Conservation (phyloP, 2,797 vertebrate genomes). For the Carapus acus region DNA sequence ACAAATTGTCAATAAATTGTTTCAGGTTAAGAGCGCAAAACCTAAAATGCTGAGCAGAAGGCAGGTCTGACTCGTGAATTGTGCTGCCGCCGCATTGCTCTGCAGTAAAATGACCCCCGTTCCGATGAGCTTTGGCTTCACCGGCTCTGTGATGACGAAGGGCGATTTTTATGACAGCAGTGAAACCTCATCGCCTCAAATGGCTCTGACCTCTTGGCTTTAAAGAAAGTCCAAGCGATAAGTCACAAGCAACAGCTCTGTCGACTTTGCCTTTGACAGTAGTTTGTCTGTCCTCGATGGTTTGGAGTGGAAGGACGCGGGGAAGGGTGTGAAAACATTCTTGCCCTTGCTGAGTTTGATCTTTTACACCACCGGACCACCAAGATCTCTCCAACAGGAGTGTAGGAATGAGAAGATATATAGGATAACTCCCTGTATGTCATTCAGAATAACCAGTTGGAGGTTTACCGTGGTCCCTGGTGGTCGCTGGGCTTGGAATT, state of each 20-base stretch:
- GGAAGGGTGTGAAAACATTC: too few relatives aligned
- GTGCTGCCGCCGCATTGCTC: background rate
- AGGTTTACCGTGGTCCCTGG: background rate
- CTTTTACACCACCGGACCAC: too few relatives aligned
- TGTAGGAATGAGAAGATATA: too few relatives aligned
- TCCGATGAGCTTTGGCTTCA: background rate
- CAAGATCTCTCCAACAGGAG: too few relatives aligned
- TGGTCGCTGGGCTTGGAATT: background rate
- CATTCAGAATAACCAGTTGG: too few relatives aligned
- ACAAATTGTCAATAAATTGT: background rate
- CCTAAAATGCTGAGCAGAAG: background rate
- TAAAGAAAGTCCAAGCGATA: too few relatives aligned
- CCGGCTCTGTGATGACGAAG: background rate
- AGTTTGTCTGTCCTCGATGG: too few relatives aligned
- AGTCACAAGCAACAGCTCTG: background rate
- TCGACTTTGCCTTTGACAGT: too few relatives aligned
- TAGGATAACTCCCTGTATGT: too few relatives aligned
- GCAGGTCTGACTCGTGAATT: background rate
- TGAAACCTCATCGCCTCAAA: background rate
- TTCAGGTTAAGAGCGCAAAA: slow-evolving; percentile 1
- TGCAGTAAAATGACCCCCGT: background rate
- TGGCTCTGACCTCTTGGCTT: background rate
- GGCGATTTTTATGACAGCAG: background rate
- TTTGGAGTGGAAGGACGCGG: too few relatives aligned
- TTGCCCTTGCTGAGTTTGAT: too few relatives aligned